phyloP scores from a whole-genome alignment of 2,797 vertebrate species.

The Acrossocheilus wenchowensis region DNA sequence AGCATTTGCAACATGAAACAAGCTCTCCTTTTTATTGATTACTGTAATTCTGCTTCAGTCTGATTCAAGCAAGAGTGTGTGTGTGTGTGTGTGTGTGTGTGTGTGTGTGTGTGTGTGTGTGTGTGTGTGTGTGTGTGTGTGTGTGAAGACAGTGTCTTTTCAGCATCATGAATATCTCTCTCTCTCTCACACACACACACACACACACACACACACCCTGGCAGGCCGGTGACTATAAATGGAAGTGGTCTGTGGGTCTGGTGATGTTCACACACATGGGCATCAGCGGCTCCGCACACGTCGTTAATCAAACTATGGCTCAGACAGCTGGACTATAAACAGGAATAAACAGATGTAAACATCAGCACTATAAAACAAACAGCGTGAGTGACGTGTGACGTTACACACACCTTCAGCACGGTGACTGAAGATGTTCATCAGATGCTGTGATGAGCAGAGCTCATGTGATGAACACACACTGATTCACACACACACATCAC shows the following conservation, averaged over 20 bases:
- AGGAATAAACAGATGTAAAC: slow-evolving; percentile 28
- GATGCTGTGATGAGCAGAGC: slow-evolving; percentile 7
- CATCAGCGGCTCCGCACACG: neutral
- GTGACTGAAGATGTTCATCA: neutral
- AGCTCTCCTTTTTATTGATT: neutral
- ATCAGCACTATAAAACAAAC: slow-evolving; percentile 31
- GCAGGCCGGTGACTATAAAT: slow-evolving; percentile 23
- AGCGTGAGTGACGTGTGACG: neutral
- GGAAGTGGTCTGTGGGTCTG: neutral
- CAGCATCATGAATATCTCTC: too few relatives aligned
- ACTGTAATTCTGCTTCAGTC: neutral
- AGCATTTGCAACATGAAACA: neutral
- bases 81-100: too few relatives aligned
- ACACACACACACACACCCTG: neutral
- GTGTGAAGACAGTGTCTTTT: neutral
- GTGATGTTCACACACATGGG: slow-evolving; percentile 20
- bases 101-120: too few relatives aligned
- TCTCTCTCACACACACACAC: too few relatives aligned
- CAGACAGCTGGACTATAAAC: slow-evolving; percentile 23
- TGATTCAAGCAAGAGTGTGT: neutral
- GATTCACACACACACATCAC: slow-evolving; percentile 14
- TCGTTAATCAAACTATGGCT: slow-evolving; percentile 13
- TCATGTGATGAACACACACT: slow-evolving; percentile 3
- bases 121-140: neutral
- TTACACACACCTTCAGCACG: neutral